Percentiles rank a stretch among this genome's conserved stretches.
phyloP scores from a whole-genome alignment of 2,113 vertebrate species.

The Phycodurus eques region DNA sequence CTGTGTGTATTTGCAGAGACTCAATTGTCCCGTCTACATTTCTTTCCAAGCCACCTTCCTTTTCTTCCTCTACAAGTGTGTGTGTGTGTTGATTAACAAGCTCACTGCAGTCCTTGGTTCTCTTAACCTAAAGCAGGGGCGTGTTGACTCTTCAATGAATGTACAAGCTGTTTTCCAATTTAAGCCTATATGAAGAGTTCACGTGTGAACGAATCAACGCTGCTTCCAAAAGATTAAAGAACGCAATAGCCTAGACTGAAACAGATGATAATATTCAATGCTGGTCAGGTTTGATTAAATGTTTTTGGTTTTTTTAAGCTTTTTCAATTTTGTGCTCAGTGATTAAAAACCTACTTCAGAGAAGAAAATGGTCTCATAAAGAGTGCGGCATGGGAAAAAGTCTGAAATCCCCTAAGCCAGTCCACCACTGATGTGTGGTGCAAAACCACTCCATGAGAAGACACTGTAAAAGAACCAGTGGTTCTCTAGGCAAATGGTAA shows the following conservation, averaged over 20 bases:
- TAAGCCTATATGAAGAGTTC: slow-evolving; percentile 73
- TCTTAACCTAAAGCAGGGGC: slow-evolving; percentile 40
- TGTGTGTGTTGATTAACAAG: slow-evolving; percentile 15
- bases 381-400: slow-evolving; percentile 66
- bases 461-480: slow-evolving; percentile 73
- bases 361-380: slow-evolving; percentile 60
- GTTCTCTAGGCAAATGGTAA: slow-evolving; percentile 66
- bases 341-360: slow-evolving; percentile 71
- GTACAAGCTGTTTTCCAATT: slow-evolving; percentile 73
- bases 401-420: slow-evolving; percentile 54
- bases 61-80: slow-evolving; percentile 37
- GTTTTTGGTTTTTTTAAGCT: slow-evolving; percentile 8
- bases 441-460: slow-evolving; percentile 61
- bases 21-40: neutral
- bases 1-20: neutral
- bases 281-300: slow-evolving; percentile 61
- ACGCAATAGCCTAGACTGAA: slow-evolving; percentile 64
- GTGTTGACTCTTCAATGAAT: slow-evolving; percentile 48
- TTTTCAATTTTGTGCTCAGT: slow-evolving; percentile 73
- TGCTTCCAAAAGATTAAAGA: slow-evolving; percentile 65
- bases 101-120: slow-evolving; percentile 31
- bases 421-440: slow-evolving; percentile 50
- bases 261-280: slow-evolving; percentile 71
- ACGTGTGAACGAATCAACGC: slow-evolving; percentile 60
- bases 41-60: slow-evolving; percentile 67